phyloP scores from a whole-genome alignment of 2,797 vertebrate genomes.

The Sciurus vulgaris region DNA sequence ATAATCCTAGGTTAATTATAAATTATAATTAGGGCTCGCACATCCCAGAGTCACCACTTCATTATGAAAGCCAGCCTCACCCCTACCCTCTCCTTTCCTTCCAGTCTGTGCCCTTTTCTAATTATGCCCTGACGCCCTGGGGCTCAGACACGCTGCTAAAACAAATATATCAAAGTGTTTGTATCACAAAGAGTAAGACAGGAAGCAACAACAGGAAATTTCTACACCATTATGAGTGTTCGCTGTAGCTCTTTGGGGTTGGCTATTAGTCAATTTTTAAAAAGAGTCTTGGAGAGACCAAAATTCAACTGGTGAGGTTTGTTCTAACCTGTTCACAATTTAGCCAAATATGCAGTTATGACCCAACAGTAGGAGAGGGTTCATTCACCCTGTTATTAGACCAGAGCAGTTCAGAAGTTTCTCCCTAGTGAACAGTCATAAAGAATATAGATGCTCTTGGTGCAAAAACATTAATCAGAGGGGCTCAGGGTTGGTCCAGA shows the following conservation, averaged over 20 bases:
- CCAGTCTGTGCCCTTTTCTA: conserved; percentile 88
- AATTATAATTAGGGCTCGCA: conserved; percentile 88
- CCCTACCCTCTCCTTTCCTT: conserved; percentile 67
- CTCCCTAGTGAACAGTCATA: neutral
- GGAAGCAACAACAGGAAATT: conserved; percentile 85
- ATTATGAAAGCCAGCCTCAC: conserved; percentile 85
- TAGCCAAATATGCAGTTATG: neutral
- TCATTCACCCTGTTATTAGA: neutral
- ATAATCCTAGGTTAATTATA: conserved; percentile 87
- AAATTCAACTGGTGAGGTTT: conserved; percentile 34
- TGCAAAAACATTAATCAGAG: neutral
- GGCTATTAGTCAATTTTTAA: conserved; percentile 82
- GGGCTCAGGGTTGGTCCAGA: neutral
- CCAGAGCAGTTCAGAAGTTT: neutral
- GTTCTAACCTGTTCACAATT: conserved; percentile 16
- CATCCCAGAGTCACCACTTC: conserved; percentile 87
- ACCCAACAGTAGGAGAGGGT: neutral
- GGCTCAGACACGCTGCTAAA: conserved; percentile 89
- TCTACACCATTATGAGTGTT: conserved; percentile 81
- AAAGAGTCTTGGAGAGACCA: conserved; percentile 73
- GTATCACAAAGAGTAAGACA: conserved; percentile 86
- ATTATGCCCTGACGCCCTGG: conserved; percentile 87
- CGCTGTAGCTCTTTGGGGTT: conserved; percentile 77
- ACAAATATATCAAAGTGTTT: conserved; percentile 91
- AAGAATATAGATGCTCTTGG: neutral